Evolutionary conservation across 2,888 invertebrate genomes (phyloP).

Genomic region (Cepaea hortensis): DNA sequence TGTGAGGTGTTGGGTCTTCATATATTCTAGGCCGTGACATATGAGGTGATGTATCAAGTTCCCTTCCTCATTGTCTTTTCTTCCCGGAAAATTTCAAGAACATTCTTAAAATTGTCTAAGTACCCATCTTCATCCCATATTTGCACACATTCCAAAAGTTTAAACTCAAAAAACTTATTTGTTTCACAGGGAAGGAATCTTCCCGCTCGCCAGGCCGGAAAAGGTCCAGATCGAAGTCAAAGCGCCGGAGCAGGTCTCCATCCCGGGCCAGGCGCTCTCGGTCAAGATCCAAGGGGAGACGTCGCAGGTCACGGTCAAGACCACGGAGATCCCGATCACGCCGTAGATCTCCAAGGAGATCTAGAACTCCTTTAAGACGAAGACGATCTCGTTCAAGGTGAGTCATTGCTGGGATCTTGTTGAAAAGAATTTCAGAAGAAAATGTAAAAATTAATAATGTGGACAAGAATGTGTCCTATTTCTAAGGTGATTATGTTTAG

Average conservation of each 20-base stretch:
- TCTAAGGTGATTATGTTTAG: no score
- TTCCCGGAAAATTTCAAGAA: no score
- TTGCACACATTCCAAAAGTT: no score
- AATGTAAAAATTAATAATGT: no score
- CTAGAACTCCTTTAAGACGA: conserved; percentile 53
- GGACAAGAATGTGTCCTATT: no score
- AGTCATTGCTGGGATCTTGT: neutral
- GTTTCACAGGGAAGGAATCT: conserved; percentile 33
- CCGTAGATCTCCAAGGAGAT: conserved; percentile 77
- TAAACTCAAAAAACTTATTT: neutral
- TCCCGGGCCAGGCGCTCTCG: conserved; percentile 56
- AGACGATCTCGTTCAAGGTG: conserved; percentile 69
- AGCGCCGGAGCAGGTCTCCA: conserved; percentile 54
- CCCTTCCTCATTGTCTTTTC: no score
- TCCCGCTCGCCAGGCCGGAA: conserved; percentile 57
- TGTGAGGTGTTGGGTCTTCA: no score
- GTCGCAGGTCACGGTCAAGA: conserved; percentile 56
- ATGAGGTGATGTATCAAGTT: no score
- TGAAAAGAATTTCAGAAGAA: no score
- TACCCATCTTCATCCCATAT: no score
- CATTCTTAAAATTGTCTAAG: no score
- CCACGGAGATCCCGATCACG: conserved; percentile 66
- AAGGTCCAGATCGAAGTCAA: conserved; percentile 58
- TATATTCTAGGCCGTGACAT: no score
- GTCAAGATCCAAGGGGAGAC: conserved; percentile 61